Evolutionary conservation across 1,140 invertebrate species (phyloP), one percentile per base, ranked within the genome.

Genomic region (Drosophila saltans): DNA sequence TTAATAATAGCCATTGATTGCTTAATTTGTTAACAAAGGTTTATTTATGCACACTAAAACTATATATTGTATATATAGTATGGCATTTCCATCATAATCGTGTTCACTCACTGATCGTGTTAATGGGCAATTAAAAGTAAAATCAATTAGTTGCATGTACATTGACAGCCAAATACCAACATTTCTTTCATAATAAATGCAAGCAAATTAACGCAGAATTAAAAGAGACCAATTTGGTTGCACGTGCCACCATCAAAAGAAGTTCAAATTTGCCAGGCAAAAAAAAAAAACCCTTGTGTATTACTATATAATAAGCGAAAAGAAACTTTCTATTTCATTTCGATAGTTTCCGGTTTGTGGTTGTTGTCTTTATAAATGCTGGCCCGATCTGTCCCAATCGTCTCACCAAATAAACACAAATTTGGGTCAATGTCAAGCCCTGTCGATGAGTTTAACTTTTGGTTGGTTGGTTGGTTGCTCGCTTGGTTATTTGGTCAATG

Each of bases 281-380:
- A 45, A 66, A 66, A 66, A 66, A 57, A 55, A 26, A 73, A 74
- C 33, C 33, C 33, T 36, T 36, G 33, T 36, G 6, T 3, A 36
- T 2, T 36, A 4, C 2, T 4, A n/a, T n/a, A n/a, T 6, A 4
- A 36, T 36, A 7, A 64, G 43, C 61, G 57, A 71, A 69, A 43
- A 61, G 63, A 86, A 88, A 86, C 83, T 86, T 86, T 86, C 80
- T 86, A 88, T 86, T 88, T 86, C 70, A 83, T 75, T 83, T 67
- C 58, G 65, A 64, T 66, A 59, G 69, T 76, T 86, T 89, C 83
- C 84, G 84, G 83, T 88, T 86, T 88, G 75, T 88, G 75, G 61
- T 52, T 48, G 80, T 88, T 86, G 82, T 72, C 61, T 41, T 81
- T 66, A 72, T 74, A 69, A 74, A 52, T 52, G 43, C 40, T 66